Base-by-base conservation (phyloP, 1,140 invertebrate species). In the Mamestra configurata region DNA sequence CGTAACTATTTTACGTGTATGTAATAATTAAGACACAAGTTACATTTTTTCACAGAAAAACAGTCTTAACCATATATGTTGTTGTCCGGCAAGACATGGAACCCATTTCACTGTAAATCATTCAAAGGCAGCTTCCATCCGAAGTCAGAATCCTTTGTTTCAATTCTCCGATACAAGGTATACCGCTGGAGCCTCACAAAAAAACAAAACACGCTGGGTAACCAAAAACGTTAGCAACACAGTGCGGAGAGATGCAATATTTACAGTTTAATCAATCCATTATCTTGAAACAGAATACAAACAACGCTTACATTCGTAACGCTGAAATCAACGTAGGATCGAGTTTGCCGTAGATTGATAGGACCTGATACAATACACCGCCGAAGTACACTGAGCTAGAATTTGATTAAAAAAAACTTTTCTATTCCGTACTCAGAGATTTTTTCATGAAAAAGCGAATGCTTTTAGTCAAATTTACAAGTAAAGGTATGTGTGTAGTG, bases 251-350 rank as follows among this genome's bases (percentile, higher is more conserved):
- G 46, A 43, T 79, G 66, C 61, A 80, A 76, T 80, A 80, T 84
- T 81, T 87, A 86, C 84, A 71, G 79, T 86, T 85, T 82, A 81
- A 81, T 84, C 80, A 80, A 87, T 87, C 79, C 82, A 85, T 87
- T 86, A 87, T 84, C 59, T 78, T 22, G 77, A 61, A 77, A 71
- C 73, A 31, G 79, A 79, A 80, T 84, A 70, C 59, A 85, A 84
- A 82, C 81, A 59, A 72, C 53, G 72, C 73, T 40, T 75, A 75
- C 64, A 68, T 76, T 81, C 64, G 77, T 81, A 77, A 70, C 40
- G 76, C 51, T 43, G 76, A 68, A 83, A 81, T 84, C 76, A 79
- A 81, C 76, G 70, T 20, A 79, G 59, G 68, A 78, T 78, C 35
- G 49, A 20, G 51, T 27, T 24, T 43, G 64, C n/a, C 68, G 27